A percentile compares a stretch with the other conserved stretches of the same genome.
phyloP scores from a whole-genome alignment of 2,113 vertebrate species.

The Falcunculus frontatus region DNA sequence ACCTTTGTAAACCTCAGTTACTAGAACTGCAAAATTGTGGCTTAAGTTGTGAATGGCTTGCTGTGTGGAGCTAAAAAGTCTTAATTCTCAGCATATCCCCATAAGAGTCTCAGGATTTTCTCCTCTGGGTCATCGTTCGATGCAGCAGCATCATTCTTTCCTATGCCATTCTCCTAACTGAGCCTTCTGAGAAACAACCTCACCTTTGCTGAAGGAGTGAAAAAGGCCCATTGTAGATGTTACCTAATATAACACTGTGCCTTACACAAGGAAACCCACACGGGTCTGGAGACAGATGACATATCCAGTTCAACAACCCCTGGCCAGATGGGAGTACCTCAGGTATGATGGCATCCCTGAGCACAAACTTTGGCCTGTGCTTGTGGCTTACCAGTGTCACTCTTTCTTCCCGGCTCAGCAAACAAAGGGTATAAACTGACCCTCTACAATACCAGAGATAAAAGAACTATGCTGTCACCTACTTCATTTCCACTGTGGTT shows the following conservation, averaged over 20 bases:
- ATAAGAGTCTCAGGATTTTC: constrained; percentile 3
- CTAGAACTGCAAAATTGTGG: constrained; percentile 9
- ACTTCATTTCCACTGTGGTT: constrained; percentile 10
- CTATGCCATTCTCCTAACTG: not conserved
- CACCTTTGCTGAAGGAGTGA: constrained; percentile 1
- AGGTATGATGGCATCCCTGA: not conserved
- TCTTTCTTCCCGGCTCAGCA: not conserved
- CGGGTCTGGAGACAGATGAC: not conserved
- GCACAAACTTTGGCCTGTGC: not conserved
- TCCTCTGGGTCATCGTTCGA: not conserved
- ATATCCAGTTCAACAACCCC: not conserved
- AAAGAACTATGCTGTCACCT: not conserved
- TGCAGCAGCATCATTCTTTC: constrained; percentile 10
- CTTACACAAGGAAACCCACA: constrained; percentile 17
- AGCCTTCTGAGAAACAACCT: not conserved
- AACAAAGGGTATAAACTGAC: not conserved
- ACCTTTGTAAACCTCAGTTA: not conserved
- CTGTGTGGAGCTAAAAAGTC: constrained; percentile 8
- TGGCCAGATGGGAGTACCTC: not conserved
- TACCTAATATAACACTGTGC: not conserved
- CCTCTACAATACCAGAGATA: not conserved
- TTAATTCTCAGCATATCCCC: not conserved
- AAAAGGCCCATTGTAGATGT: constrained; percentile 10
- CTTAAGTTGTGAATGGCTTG: constrained; percentile 8
- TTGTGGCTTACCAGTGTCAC: not conserved